Conservation (phyloP, 2,888 invertebrate genomes). For the Phaedon cochleariae region DNA sequence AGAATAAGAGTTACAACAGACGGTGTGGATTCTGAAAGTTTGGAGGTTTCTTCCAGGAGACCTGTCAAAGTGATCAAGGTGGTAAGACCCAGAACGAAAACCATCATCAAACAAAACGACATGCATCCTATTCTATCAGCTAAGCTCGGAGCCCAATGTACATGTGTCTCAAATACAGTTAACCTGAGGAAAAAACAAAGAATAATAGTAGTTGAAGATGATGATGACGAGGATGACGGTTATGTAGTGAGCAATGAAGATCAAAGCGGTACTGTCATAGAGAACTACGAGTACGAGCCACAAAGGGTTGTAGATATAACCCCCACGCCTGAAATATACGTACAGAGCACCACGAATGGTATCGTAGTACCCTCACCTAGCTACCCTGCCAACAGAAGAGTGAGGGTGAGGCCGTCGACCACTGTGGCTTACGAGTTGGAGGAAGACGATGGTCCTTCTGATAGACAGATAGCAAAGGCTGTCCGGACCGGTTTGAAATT, state of each 20-base stretch:
- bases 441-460: conserved; percentile 37
- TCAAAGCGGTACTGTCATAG: conserved; percentile 48
- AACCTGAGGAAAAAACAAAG: conserved; percentile 62
- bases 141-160: conserved; percentile 78
- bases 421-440: conserved; percentile 31
- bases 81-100: conserved; percentile 63
- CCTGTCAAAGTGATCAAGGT: conserved; percentile 39
- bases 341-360: conserved; percentile 37
- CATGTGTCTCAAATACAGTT: conserved; percentile 70
- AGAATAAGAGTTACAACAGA: conserved; percentile 36
- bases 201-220: conserved; percentile 46
- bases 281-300: conserved; percentile 52
- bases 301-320: conserved; percentile 49
- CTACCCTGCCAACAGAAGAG: conserved; percentile 41
- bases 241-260: conserved; percentile 45
- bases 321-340: conserved; percentile 45
- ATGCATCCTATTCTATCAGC: conserved; percentile 75
- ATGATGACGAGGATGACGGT: conserved; percentile 45
- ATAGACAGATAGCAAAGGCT: conserved; percentile 48
- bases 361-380: conserved; percentile 33
- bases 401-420: conserved; percentile 35
- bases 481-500: conserved; percentile 52
- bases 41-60: conserved; percentile 29
- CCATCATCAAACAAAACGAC: conserved; percentile 75
- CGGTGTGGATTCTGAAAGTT: conserved; percentile 12